A percentile compares a stretch with the other conserved stretches of the same genome.
These are phyloP conservation scores for Tauraco erythrolophus DNA, from an alignment of 2,113 vertebrate genomes.

Conservation along the genomic window DNA sequence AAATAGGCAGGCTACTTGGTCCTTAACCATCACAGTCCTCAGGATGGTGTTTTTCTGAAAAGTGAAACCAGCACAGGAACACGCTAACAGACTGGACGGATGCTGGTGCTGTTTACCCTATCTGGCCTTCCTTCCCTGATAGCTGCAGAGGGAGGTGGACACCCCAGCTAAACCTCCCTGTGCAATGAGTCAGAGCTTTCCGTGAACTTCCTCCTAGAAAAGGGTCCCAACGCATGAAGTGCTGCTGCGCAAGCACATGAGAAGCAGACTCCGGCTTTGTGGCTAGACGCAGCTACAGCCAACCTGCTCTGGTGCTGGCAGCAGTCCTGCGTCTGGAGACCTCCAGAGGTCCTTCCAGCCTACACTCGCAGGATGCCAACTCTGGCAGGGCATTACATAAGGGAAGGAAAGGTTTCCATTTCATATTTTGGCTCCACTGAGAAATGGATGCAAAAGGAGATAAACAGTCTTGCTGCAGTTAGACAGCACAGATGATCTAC, in stretches of 20 bases:
- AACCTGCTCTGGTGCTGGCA: not conserved
- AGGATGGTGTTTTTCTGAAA: not conserved
- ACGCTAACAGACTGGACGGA: accelerated
- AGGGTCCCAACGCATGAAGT: not conserved
- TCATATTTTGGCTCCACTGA: not conserved
- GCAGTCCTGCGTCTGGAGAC: not conserved
- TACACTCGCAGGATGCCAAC: not conserved
- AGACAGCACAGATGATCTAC: not conserved
- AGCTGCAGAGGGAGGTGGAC: not conserved
- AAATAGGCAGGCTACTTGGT: not conserved
- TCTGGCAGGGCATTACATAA: not conserved
- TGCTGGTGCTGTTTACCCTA: not conserved
- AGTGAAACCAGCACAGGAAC: not conserved
- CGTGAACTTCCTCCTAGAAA: not conserved
- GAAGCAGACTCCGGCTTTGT: not conserved
- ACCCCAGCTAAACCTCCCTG: not conserved
- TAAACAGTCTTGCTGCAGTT: not conserved
- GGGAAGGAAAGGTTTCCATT: not conserved
- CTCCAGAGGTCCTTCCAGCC: not conserved
- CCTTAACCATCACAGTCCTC: not conserved
- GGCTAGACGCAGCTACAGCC: not conserved
- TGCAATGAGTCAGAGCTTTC: not conserved
- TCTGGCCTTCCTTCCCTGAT: not conserved
- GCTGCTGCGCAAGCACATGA: not conserved
- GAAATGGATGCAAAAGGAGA: not conserved